Evolutionary conservation across 1,140 invertebrate species (phyloP).

Genomic region (Drosophila pallidifrons): DNA sequence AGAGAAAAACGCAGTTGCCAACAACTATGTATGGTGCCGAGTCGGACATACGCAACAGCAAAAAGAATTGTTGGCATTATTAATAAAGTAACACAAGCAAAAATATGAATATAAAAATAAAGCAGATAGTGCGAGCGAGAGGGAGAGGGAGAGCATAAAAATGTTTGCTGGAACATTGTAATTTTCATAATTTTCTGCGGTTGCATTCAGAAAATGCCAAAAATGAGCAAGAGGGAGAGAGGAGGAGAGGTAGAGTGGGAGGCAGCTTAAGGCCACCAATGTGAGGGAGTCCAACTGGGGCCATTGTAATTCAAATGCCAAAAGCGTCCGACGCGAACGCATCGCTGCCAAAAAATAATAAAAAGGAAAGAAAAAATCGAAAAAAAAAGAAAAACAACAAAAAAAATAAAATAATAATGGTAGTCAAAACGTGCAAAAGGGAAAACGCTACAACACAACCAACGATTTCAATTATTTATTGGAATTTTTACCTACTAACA

Average conservation of each 20-base stretch:
- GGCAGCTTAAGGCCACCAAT: background rate
- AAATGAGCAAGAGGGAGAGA: constrained; percentile 22
- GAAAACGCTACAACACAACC: constrained; percentile 53
- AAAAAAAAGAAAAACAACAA: constrained; percentile 25
- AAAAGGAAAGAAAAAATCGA: constrained; percentile 35
- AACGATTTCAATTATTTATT: constrained; percentile 82
- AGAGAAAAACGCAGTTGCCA: constrained; percentile 25
- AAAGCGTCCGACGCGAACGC: constrained; percentile 43
- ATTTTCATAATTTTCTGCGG: constrained; percentile 57
- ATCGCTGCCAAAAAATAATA: constrained; percentile 50
- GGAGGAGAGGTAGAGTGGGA: background rate
- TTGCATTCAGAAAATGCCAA: constrained; percentile 49
- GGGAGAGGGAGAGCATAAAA: constrained; percentile 7
- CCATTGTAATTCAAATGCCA: constrained; percentile 64
- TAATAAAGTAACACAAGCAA: constrained; percentile 34
- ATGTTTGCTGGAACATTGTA: constrained; percentile 37
- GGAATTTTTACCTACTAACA: constrained; percentile 82
- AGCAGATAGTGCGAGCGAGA: constrained; percentile 2
- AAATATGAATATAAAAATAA: background rate
- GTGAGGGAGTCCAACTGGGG: background rate
- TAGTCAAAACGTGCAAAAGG: constrained; percentile 51
- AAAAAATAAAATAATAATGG: constrained; percentile 54
- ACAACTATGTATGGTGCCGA: constrained; percentile 17
- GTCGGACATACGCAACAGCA: constrained; percentile 16
- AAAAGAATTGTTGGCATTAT: constrained; percentile 29